Conservation (phyloP, 2,888 invertebrate genomes). For the Trichopoda pennipes region DNA sequence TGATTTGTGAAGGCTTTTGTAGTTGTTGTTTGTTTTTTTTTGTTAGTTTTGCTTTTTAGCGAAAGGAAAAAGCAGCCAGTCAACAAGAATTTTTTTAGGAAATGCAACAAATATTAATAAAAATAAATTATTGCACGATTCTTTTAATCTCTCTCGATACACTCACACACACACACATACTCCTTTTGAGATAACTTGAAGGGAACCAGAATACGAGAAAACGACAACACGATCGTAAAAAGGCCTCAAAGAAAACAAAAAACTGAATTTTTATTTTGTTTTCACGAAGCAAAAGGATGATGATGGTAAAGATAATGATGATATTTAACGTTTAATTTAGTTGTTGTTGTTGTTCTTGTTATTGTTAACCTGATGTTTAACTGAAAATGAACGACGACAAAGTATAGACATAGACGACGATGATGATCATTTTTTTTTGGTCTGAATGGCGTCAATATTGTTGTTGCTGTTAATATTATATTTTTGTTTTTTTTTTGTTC, state of each 20-base stretch:
- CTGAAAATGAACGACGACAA: slow-evolving; percentile 29
- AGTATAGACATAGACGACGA: slow-evolving; percentile 17
- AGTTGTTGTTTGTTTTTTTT: neutral
- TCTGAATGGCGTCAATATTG: slow-evolving; percentile 66
- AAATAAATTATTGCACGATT: slow-evolving; percentile 57
- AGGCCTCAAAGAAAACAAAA: slow-evolving; percentile 31
- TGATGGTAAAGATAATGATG: slow-evolving; percentile 49
- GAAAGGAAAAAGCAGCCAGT: slow-evolving; percentile 22
- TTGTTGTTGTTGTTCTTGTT: slow-evolving; percentile 27
- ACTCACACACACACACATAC: neutral
- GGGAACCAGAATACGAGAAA: slow-evolving; percentile 30
- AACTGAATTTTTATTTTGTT: slow-evolving; percentile 58
- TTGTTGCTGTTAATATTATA: slow-evolving; percentile 38
- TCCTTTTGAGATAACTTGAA: neutral
- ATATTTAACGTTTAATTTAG: neutral
- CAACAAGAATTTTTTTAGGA: neutral
- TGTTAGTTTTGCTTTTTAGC: neutral
- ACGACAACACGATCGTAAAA: slow-evolving; percentile 32
- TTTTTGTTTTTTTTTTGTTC: slow-evolving; percentile 29
- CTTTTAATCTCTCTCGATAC: slow-evolving; percentile 27
- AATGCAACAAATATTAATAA: slow-evolving; percentile 46
- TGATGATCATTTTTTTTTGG: slow-evolving; percentile 42
- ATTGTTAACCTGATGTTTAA: slow-evolving; percentile 18
- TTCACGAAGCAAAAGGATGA: slow-evolving; percentile 32
- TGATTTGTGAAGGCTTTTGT: slow-evolving; percentile 46